Conservation (phyloP, 2,113 vertebrate genomes). For the Casuarius casuarius region DNA sequence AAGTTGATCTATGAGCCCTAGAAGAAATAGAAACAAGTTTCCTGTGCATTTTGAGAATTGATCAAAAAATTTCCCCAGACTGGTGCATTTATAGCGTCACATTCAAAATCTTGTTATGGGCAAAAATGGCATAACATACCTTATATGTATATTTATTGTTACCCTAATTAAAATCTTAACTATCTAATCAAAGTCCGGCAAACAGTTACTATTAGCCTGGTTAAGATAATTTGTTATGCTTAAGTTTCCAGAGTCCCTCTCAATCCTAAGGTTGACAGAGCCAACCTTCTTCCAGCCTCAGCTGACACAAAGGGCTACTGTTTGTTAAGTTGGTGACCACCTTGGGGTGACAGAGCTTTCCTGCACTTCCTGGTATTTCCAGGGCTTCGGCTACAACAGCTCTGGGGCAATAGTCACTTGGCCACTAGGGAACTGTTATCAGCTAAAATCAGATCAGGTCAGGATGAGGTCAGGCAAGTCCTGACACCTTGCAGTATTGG, state of each 20-base stretch:
- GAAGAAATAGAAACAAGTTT: not conserved
- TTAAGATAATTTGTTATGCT: not conserved
- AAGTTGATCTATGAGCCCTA: not conserved
- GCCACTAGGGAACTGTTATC: not conserved
- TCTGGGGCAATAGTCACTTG: not conserved
- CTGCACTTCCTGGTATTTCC: not conserved
- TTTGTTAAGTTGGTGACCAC: not conserved
- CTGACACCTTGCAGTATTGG: not conserved
- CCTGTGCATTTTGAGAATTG: not conserved
- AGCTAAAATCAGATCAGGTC: not conserved
- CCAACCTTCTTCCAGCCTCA: not conserved
- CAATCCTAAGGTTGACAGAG: not conserved
- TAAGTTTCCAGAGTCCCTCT: not conserved
- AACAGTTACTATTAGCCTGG: not conserved
- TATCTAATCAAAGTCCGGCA: not conserved
- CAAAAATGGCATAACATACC: not conserved
- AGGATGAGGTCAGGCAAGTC: not conserved
- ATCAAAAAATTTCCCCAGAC: not conserved
- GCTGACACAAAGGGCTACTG: not conserved
- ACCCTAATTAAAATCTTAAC: not conserved
- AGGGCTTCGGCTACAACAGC: too few species aligned
- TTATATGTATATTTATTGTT: not conserved
- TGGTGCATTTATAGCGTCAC: not conserved
- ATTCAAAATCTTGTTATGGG: not conserved
- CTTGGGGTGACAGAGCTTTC: not conserved